Percentiles rank a stretch among this genome's conserved stretches.
Evolutionary conservation across 1,140 invertebrate genomes (phyloP).

Genomic region (Drosophila subobscura): DNA sequence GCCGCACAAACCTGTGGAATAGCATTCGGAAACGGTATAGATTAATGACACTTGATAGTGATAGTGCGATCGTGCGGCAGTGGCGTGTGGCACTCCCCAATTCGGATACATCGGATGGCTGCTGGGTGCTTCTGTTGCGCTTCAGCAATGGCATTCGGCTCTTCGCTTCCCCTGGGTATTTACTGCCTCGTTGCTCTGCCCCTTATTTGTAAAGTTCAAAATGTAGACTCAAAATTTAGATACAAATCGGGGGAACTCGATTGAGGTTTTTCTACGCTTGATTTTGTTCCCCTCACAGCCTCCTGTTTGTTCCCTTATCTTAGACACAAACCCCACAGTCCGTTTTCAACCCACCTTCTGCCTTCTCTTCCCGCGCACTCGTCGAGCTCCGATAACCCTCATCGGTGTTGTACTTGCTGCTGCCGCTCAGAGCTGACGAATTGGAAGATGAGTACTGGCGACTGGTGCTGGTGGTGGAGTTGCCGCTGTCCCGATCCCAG

Average conservation of each 20-base stretch:
- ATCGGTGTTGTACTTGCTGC: conserved; percentile 55
- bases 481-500: conserved; percentile 59
- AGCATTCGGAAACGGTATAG: conserved; percentile 27
- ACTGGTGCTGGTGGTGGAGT: conserved; percentile 37
- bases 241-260: no score
- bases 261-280: no score
- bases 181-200: no score
- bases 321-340: no score
- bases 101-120: conserved; percentile 36
- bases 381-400: conserved; percentile 56
- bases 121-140: not conserved
- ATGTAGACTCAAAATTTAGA: no score
- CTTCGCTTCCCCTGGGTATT: not conserved
- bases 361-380: conserved; percentile 63
- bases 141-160: conserved; percentile 21
- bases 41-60: conserved; percentile 13
- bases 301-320: no score
- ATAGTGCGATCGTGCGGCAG: conserved; percentile 2
- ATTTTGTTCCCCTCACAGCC: no score
- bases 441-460: conserved; percentile 51
- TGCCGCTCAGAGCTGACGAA: conserved; percentile 53
- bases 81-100: conserved; percentile 60
- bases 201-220: no score
- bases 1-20: conserved; percentile 89
- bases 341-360: conserved; percentile 58